Conservation (phyloP, 2,797 vertebrate species). For the Bovichtus diacanthus region DNA sequence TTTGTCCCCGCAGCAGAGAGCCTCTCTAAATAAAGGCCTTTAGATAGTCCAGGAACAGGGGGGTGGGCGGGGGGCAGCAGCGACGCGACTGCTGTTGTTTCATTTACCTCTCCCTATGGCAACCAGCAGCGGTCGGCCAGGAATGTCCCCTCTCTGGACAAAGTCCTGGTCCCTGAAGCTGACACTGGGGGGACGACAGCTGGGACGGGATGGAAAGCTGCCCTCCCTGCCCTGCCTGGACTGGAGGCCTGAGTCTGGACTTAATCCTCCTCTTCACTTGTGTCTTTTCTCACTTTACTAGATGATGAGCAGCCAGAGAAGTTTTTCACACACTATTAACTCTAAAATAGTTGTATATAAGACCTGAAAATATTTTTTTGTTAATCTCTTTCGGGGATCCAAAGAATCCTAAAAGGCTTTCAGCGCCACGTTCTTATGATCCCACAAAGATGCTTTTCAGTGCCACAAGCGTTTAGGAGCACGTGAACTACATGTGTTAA, state of each 20-base stretch:
- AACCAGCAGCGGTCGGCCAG: slow-evolving; percentile 92
- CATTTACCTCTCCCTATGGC: slow-evolving; percentile 94
- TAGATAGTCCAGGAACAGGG: slow-evolving; percentile 82
- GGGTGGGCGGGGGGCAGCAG: slow-evolving; percentile 78
- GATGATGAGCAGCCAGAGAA: slow-evolving; percentile 58
- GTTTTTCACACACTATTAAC: slow-evolving; percentile 64
- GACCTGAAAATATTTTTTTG: slow-evolving; percentile 53
- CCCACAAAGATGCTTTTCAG: slow-evolving; percentile 28
- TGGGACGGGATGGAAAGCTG: slow-evolving; percentile 80
- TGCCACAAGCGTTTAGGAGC: slow-evolving; percentile 24
- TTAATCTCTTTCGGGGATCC: slow-evolving; percentile 45
- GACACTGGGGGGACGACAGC: slow-evolving; percentile 80
- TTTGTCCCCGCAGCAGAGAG: slow-evolving; percentile 84
- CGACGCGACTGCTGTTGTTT: slow-evolving; percentile 90
- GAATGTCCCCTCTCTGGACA: slow-evolving; percentile 96
- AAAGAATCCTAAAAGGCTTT: slow-evolving; percentile 38
- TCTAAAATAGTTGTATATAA: slow-evolving; percentile 44
- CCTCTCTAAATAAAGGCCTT: slow-evolving; percentile 87
- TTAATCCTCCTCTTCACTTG: slow-evolving; percentile 74
- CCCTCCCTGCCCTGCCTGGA: slow-evolving; percentile 69
- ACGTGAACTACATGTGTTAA: slow-evolving; percentile 21
- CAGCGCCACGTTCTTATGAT: slow-evolving; percentile 20
- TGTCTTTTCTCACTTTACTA: slow-evolving; percentile 64
- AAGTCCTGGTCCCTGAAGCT: slow-evolving; percentile 86
- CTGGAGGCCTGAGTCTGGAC: slow-evolving; percentile 67